A percentile compares a stretch with the other conserved stretches of the same genome.
Evolutionary conservation across 2,797 vertebrate species (phyloP).

Genomic region (Parotocinclus haroldoi): DNA sequence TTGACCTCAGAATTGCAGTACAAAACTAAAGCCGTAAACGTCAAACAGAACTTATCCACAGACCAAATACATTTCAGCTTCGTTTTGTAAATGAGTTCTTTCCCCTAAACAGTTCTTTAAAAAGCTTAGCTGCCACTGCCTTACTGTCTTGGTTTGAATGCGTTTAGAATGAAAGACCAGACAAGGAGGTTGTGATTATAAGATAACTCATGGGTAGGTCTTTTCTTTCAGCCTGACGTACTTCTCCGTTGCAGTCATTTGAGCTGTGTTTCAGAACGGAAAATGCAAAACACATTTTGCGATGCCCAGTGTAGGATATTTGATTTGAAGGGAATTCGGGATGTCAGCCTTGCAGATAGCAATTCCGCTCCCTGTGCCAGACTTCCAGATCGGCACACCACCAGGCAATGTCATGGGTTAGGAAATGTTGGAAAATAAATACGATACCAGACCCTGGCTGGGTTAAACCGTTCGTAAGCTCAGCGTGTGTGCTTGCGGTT

Average conservation of each 20-base stretch:
- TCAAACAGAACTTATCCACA: not conserved
- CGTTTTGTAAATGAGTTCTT: not conserved
- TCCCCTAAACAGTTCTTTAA: not conserved
- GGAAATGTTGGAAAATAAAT: conserved; percentile 44
- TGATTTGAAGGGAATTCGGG: conserved; percentile 64
- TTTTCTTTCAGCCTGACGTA: conserved; percentile 54
- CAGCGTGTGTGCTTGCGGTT: conserved; percentile 8
- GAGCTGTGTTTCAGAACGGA: conserved; percentile 61
- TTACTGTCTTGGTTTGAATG: conserved; percentile 47
- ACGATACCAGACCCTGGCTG: not conserved
- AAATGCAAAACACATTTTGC: conserved; percentile 72
- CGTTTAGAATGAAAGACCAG: conserved; percentile 44
- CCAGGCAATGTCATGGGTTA: conserved; percentile 53
- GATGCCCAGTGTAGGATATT: conserved; percentile 55
- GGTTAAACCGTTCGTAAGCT: not conserved
- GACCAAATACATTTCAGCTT: too few relatives aligned
- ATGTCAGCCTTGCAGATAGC: conserved; percentile 64
- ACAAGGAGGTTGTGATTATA: conserved; percentile 41
- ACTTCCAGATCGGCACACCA: conserved; percentile 50
- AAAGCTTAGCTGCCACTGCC: conserved; percentile 3
- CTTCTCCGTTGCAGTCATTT: conserved; percentile 54
- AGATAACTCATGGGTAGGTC: conserved; percentile 58
- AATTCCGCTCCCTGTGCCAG: conserved; percentile 55
- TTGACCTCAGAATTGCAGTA: too few relatives aligned
- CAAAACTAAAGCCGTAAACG: not conserved